These are phyloP conservation scores for Caenorhabditis sp. DNA, from an alignment of 2,888 invertebrate species.

Conservation along the genomic window DNA sequence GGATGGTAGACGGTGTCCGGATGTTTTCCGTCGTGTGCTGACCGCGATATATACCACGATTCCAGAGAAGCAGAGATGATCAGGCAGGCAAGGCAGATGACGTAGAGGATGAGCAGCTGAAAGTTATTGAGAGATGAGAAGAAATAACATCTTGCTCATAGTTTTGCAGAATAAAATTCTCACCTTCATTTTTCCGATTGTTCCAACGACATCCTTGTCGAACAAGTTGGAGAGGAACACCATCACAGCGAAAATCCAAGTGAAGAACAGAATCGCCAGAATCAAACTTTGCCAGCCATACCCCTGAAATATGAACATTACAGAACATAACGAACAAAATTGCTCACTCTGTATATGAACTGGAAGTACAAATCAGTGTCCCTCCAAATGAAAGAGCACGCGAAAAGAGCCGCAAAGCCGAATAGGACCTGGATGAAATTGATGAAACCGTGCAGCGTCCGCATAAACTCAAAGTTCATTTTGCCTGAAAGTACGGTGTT, in stretches of 20 bases:
- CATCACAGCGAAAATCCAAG: constrained; percentile 65
- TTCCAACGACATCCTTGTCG: constrained; percentile 66
- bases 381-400: constrained; percentile 68
- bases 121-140: constrained; percentile 9
- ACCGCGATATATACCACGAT: constrained; percentile 62
- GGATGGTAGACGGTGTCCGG: constrained; percentile 57
- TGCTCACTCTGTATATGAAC: constrained; percentile 63
- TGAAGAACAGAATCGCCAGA: constrained; percentile 64
- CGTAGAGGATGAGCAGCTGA: constrained; percentile 64
- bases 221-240: constrained; percentile 62
- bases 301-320: constrained; percentile 39
- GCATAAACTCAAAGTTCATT: constrained; percentile 66
- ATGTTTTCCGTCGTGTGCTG: constrained; percentile 37
- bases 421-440: constrained; percentile 66
- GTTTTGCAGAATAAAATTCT: neutral
- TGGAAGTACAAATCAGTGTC: constrained; percentile 66
- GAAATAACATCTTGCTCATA: neutral
- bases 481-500: constrained; percentile 18
- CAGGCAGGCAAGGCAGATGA: constrained; percentile 56
- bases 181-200: constrained; percentile 67
- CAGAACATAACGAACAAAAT: neutral
- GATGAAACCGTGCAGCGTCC: constrained; percentile 67
- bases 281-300: constrained; percentile 69
- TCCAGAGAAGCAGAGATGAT: constrained; percentile 65
- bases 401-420: constrained; percentile 67